Percentiles rank a stretch among this genome's conserved stretches.
These are phyloP conservation scores for Eutolmus rufibarbis DNA, from an alignment of 2,888 invertebrate species.

Conservation along the genomic window DNA sequence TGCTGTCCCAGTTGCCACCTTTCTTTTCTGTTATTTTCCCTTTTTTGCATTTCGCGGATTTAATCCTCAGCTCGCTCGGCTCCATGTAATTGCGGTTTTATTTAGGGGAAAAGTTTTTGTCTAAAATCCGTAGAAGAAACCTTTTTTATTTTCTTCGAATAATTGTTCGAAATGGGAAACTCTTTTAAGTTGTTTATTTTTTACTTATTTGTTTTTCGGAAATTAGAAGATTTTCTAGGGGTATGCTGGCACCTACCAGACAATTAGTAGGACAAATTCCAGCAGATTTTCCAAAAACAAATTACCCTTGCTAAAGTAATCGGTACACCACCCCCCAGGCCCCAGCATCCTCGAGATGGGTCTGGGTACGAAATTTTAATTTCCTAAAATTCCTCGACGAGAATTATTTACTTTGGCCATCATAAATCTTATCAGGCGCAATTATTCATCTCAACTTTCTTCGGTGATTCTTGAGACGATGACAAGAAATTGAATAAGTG, in stretches of 20 bases:
- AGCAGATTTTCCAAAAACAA: background rate
- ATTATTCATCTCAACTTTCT: constrained; percentile 39
- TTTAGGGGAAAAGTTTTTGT: constrained; percentile 24
- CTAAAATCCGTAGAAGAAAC: background rate
- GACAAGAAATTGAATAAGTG: constrained; percentile 40
- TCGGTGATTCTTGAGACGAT: constrained; percentile 25
- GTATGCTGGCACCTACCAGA: background rate
- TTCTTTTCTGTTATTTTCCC: background rate
- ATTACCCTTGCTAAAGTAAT: background rate
- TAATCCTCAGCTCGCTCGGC: constrained; percentile 15
- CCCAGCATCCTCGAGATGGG: background rate
- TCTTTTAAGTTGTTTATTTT: background rate
- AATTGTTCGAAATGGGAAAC: background rate
- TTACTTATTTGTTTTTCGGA: background rate
- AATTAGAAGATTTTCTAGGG: background rate
- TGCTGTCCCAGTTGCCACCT: constrained; percentile 23
- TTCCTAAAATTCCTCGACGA: background rate
- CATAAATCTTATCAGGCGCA: constrained; percentile 32
- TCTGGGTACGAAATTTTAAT: constrained; percentile 1
- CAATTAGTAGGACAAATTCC: background rate
- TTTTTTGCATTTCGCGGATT: background rate
- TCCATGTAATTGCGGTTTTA: constrained; percentile 34
- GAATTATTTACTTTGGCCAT: constrained; percentile 34
- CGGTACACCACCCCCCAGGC: background rate
- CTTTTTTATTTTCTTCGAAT: background rate